Conservation (phyloP, 2,797 vertebrate genomes). For the Cyclopterus lumpus region DNA sequence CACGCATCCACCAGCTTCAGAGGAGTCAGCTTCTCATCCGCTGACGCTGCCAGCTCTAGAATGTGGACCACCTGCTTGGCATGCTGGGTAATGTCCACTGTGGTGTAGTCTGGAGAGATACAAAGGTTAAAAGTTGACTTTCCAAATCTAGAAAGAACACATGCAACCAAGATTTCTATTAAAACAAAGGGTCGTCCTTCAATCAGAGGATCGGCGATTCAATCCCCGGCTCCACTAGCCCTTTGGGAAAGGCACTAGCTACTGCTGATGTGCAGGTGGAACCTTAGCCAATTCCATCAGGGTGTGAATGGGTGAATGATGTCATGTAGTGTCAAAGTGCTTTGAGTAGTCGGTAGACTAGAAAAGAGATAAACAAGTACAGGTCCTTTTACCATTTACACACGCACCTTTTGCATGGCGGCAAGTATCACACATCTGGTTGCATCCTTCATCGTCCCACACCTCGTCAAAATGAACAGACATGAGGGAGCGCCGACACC, state of each 20-base stretch:
- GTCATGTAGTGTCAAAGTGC: no score
- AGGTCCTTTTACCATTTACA: not conserved
- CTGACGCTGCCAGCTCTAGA: constrained; percentile 85
- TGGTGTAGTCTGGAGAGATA: constrained; percentile 73
- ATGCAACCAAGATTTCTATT: not conserved
- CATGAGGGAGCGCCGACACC: constrained; percentile 93
- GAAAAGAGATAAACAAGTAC: no score
- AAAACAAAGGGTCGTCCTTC: no score
- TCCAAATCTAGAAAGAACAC: not conserved
- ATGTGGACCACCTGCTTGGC: constrained; percentile 90
- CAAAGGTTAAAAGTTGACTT: not conserved
- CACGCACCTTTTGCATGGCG: constrained; percentile 81
- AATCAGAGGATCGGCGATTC: no score
- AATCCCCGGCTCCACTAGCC: no score
- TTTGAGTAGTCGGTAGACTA: no score
- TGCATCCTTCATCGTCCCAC: constrained; percentile 91
- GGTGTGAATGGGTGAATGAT: no score
- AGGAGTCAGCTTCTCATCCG: constrained; percentile 93
- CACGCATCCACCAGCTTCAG: constrained; percentile 93
- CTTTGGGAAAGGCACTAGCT: no score
- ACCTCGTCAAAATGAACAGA: constrained; percentile 96
- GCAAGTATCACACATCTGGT: constrained; percentile 94
- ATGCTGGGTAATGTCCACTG: constrained; percentile 84
- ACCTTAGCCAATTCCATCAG: no score
- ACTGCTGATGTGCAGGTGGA: no score